A percentile compares a stretch with the other conserved stretches of the same genome.
These are phyloP conservation scores for Colius striatus DNA, from an alignment of 2,113 vertebrate genomes.

Conservation along the genomic window DNA sequence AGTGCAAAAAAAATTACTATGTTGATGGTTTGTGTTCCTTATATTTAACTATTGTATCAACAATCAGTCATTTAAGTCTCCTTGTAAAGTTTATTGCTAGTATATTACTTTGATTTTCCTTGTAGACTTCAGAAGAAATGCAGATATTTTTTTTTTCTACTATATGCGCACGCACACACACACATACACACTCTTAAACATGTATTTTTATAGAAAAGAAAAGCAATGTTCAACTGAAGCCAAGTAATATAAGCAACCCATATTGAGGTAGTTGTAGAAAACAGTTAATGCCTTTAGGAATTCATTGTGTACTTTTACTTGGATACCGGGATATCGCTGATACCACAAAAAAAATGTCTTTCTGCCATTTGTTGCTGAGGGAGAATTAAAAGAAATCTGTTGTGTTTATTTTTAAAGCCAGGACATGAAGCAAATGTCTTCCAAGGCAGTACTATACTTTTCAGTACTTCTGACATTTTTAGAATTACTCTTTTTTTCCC, in stretches of 20 bases:
- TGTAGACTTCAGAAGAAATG: neutral
- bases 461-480: neutral
- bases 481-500: neutral
- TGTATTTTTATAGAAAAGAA: neutral
- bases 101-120: neutral
- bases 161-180: too few relatives aligned
- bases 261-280: neutral
- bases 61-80: neutral
- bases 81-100: neutral
- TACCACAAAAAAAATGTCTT: neutral
- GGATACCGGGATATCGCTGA: neutral
- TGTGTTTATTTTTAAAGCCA: neutral
- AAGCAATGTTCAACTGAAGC: neutral
- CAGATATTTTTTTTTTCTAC: neutral
- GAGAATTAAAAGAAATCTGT: neutral
- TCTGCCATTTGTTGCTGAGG: neutral
- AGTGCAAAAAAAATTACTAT: neutral
- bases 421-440: neutral
- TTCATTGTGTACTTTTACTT: neutral
- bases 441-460: neutral
- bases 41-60: slow-evolving; percentile 8
- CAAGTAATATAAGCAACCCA: neutral
- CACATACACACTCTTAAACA: neutral
- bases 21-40: neutral
- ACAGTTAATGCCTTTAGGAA: neutral